Conservation (phyloP, 2,797 vertebrate genomes). For the Ctenochaetus hawaiiensis region DNA sequence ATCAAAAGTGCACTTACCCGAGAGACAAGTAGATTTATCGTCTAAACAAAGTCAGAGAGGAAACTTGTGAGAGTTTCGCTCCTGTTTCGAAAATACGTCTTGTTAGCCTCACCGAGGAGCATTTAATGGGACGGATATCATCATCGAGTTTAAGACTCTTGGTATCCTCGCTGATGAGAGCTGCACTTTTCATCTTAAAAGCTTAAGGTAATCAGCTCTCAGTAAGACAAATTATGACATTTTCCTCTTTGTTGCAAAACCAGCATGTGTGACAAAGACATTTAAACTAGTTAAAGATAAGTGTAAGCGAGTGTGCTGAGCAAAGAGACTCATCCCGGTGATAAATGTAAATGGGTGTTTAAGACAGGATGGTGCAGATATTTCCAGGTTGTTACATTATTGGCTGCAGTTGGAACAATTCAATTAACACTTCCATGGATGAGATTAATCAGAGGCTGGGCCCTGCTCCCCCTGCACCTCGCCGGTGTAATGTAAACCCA, state of each 20-base stretch:
- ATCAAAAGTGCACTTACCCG: constrained; percentile 57
- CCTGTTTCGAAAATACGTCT: constrained; percentile 24
- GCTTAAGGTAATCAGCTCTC: constrained; percentile 38
- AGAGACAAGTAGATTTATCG: constrained; percentile 63
- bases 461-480: constrained; percentile 22
- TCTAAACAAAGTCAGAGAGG: constrained; percentile 59
- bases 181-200: constrained; percentile 47
- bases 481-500: constrained; percentile 43
- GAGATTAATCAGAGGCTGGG: constrained; percentile 54
- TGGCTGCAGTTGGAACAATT: constrained; percentile 66
- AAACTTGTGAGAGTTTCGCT: constrained; percentile 40
- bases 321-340: constrained; percentile 56
- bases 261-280: constrained; percentile 46
- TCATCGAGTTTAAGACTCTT: constrained; percentile 50
- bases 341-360: constrained; percentile 69
- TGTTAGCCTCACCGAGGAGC: constrained; percentile 16
- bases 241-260: constrained; percentile 50
- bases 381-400: constrained; percentile 64
- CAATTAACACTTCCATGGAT: constrained; percentile 64
- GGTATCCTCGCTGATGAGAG: constrained; percentile 36
- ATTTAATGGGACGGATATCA: constrained; percentile 44
- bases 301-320: constrained; percentile 51
- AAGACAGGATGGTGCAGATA: constrained; percentile 47
- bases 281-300: constrained; percentile 59
- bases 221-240: constrained; percentile 51